Evolutionary conservation across 2,113 vertebrate genomes (phyloP).

Genomic region (Xenopus borealis): DNA sequence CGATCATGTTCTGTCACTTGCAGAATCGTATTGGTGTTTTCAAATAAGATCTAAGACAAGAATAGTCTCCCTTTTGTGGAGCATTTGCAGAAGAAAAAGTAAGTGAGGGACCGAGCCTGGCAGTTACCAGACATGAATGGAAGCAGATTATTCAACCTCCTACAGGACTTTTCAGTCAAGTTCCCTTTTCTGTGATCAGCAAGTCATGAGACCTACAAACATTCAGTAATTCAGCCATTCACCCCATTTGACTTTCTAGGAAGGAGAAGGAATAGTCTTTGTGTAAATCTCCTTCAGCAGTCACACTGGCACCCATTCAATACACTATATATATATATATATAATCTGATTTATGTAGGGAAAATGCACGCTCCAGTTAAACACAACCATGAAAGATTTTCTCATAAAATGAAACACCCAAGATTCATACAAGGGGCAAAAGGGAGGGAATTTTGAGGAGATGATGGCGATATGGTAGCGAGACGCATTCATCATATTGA

Average conservation of each 20-base stretch:
- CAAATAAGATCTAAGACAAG: not conserved
- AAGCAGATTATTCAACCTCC: not conserved
- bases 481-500: not conserved
- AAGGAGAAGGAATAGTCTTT: slow-evolving; percentile 34
- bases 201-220: slow-evolving; percentile 28
- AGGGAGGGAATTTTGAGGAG: not conserved
- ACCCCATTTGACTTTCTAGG: slow-evolving; percentile 41
- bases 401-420: slow-evolving; percentile 4
- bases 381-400: not conserved
- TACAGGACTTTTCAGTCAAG: slow-evolving; percentile 6
- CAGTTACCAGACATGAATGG: slow-evolving; percentile 5
- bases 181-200: slow-evolving; percentile 8
- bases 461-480: not conserved
- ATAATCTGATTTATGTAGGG: slow-evolving; percentile 16
- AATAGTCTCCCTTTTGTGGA: not conserved
- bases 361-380: slow-evolving; percentile 10
- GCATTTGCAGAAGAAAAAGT: too few relatives aligned
- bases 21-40: not conserved
- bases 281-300: slow-evolving; percentile 26
- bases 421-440: not conserved
- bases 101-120: not conserved
- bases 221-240: slow-evolving; percentile 13
- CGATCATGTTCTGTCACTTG: too few relatives aligned
- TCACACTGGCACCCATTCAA: slow-evolving; percentile 26
- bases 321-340: slow-evolving; percentile 5